These are phyloP conservation scores for Peromyscus eremicus DNA, from an alignment of 2,797 vertebrate species.

Conservation along the genomic window DNA sequence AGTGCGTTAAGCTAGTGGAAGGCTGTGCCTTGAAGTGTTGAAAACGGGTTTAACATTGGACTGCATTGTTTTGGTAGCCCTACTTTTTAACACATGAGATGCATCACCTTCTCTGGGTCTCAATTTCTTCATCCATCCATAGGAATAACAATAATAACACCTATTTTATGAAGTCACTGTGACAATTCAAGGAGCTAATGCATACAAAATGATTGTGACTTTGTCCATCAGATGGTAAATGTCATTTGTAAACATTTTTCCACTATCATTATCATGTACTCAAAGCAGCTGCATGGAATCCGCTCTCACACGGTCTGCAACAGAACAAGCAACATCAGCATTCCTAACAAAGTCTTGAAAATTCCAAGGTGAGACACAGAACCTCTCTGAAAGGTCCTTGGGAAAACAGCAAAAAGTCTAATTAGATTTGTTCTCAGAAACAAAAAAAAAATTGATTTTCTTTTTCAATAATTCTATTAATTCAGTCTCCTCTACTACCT, in stretches of 20 bases:
- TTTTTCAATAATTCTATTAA: slow-evolving; percentile 81
- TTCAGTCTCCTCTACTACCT: slow-evolving; percentile 62
- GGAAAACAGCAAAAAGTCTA: slow-evolving; percentile 72
- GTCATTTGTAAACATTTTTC: background rate
- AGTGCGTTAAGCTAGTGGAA: background rate
- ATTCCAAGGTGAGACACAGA: slow-evolving; percentile 70
- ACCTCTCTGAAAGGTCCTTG: slow-evolving; percentile 69
- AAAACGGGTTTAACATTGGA: background rate
- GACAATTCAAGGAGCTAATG: background rate
- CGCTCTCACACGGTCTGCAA: background rate
- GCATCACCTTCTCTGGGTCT: background rate
- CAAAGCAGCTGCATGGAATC: background rate
- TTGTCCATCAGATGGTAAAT: background rate
- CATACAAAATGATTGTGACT: slow-evolving; percentile 32
- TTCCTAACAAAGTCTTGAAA: slow-evolving; percentile 80
- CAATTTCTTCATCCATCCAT: slow-evolving; percentile 37
- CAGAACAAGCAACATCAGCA: slow-evolving; percentile 21
- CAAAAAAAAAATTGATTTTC: slow-evolving; percentile 78
- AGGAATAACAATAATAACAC: slow-evolving; percentile 32
- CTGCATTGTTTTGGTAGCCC: background rate
- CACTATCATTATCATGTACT: background rate
- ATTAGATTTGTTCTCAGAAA: slow-evolving; percentile 77
- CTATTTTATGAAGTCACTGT: background rate
- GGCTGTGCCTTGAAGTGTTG: background rate
- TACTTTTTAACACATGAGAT: background rate